These are phyloP conservation scores for Muntiacus muntjak DNA, from an alignment of 2,113 vertebrate species.

Conservation along the genomic window DNA sequence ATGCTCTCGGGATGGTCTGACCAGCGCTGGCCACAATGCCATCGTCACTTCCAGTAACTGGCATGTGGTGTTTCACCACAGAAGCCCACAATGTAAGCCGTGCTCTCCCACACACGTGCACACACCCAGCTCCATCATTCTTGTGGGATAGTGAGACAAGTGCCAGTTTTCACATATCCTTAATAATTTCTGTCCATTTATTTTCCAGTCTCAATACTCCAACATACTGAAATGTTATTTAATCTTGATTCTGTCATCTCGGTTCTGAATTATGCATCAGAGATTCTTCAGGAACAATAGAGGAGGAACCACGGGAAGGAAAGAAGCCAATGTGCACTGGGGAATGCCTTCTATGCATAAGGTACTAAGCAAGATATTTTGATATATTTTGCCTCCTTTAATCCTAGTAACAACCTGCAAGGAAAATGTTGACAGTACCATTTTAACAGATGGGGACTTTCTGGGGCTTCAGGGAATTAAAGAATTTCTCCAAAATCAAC, in stretches of 20 bases:
- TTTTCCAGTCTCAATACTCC: neutral
- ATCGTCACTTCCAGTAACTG: neutral
- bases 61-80: neutral
- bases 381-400: neutral
- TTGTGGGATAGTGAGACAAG: neutral
- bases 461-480: neutral
- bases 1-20: neutral
- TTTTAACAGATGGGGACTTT: neutral
- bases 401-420: neutral
- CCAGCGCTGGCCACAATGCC: neutral
- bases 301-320: neutral
- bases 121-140: neutral
- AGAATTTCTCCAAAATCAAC: neutral
- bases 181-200: neutral
- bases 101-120: neutral
- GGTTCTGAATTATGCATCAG: constrained; percentile 54
- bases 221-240: constrained; percentile 9
- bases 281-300: constrained; percentile 21
- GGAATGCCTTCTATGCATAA: neutral
- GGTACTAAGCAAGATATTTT: neutral
- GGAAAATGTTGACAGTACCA: neutral
- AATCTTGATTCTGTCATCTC: constrained; percentile 26
- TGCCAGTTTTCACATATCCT: neutral
- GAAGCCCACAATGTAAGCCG: neutral
- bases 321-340: neutral